Evolutionary conservation across 2,797 vertebrate genomes (phyloP).

Genomic region (Euphonia xanthogaster): DNA sequence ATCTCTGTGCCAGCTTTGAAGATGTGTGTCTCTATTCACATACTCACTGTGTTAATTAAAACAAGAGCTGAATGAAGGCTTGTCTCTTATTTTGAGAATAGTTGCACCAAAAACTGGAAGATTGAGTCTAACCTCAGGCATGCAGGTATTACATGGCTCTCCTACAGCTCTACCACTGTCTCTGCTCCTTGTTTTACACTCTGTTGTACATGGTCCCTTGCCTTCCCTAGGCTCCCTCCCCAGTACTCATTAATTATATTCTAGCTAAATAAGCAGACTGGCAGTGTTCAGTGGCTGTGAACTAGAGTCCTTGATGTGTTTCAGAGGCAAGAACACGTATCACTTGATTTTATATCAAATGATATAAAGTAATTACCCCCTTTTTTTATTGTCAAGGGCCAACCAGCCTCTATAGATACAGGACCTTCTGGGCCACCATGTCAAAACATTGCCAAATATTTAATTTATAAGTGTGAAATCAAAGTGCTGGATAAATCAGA

Average conservation of each 20-base stretch:
- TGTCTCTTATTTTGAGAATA: not conserved
- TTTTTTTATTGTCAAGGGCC: conserved; percentile 20
- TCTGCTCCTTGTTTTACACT: not conserved
- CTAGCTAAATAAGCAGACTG: conserved; percentile 27
- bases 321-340: conserved; percentile 28
- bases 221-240: not conserved
- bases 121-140: not conserved
- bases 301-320: conserved; percentile 12
- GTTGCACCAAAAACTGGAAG: conserved; percentile 16
- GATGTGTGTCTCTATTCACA: not conserved
- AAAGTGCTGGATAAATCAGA: conserved; percentile 66
- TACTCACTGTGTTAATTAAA: not conserved
- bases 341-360: conserved; percentile 51
- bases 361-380: not conserved
- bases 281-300: conserved; percentile 28
- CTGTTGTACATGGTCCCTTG: not conserved
- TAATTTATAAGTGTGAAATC: conserved; percentile 63
- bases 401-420: conserved; percentile 11
- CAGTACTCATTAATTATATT: conserved; percentile 8
- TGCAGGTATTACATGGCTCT: not conserved
- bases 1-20: not conserved
- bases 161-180: not conserved
- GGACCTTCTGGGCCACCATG: conserved; percentile 10
- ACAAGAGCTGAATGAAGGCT: not conserved
- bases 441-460: conserved; percentile 69